Conservation (phyloP, 2,797 vertebrate species). For the Hirundo rustica region DNA sequence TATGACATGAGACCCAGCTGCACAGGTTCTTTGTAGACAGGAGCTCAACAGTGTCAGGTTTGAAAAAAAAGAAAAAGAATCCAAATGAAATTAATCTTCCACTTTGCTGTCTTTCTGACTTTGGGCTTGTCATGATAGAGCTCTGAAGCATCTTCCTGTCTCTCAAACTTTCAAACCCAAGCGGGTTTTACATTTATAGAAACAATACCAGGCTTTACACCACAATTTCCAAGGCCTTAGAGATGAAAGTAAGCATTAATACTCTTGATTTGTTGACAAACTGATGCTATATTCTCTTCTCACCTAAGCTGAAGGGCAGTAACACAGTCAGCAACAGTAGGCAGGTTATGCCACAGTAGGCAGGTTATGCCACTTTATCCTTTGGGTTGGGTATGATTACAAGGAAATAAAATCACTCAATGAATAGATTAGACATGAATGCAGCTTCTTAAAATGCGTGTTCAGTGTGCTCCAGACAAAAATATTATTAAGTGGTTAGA, state of each 20-base stretch:
- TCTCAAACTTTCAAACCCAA: not conserved
- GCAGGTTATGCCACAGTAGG: not conserved
- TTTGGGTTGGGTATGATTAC: not conserved
- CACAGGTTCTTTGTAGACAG: not conserved
- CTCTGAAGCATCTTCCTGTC: not conserved
- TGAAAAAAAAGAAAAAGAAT: not conserved
- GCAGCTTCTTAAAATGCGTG: not conserved
- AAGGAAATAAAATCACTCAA: not conserved
- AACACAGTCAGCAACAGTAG: not conserved
- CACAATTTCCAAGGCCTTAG: not conserved
- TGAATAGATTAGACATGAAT: not conserved
- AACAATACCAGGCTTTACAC: not conserved
- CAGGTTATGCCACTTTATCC: not conserved
- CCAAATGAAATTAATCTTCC: not conserved
- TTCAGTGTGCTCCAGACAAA: constrained; percentile 14
- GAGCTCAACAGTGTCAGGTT: not conserved
- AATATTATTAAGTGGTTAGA: not conserved
- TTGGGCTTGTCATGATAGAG: not conserved
- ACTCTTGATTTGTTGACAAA: not conserved
- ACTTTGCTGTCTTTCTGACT: not conserved
- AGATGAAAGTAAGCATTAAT: not conserved
- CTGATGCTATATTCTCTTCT: not conserved
- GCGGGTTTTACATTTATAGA: not conserved
- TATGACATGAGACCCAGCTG: not conserved
- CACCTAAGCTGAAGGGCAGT: not conserved